phyloP scores from a whole-genome alignment of 2,797 vertebrate genomes.

The Gymnoscopelus microlampas region DNA sequence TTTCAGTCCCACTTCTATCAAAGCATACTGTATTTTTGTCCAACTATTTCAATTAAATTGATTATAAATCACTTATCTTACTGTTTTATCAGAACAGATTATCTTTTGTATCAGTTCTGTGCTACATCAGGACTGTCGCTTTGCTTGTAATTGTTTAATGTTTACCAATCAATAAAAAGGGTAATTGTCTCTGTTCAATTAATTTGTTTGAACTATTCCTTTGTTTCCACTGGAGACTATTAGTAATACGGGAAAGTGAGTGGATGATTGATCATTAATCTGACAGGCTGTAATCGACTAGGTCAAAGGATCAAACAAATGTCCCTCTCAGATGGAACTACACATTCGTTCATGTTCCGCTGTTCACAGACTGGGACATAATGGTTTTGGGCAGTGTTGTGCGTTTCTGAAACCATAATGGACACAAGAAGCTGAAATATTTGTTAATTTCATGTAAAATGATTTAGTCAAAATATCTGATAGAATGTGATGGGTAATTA shows the following conservation, averaged over 20 bases:
- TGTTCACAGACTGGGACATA: not conserved
- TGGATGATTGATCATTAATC: slow-evolving; percentile 43
- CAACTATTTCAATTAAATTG: slow-evolving; percentile 40
- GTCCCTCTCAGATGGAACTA: too few species aligned
- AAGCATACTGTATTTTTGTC: slow-evolving; percentile 26
- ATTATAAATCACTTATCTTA: slow-evolving; percentile 7
- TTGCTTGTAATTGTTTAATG: slow-evolving; percentile 52
- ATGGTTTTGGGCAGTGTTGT: not conserved
- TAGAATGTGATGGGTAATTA: slow-evolving; percentile 63
- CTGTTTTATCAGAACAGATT: slow-evolving; percentile 22
- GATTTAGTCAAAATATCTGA: not conserved
- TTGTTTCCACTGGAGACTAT: slow-evolving; percentile 2
- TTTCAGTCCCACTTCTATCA: slow-evolving; percentile 46
- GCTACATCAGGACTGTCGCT: slow-evolving; percentile 19
- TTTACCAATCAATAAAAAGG: slow-evolving; percentile 70
- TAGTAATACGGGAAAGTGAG: not conserved
- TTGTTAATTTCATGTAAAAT: not conserved
- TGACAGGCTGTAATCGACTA: slow-evolving; percentile 44
- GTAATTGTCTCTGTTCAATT: slow-evolving; percentile 25
- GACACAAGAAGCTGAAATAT: not conserved
- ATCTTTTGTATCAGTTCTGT: slow-evolving; percentile 38
- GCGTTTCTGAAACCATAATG: not conserved
- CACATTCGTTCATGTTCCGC: too few species aligned
- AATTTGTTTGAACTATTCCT: not conserved
- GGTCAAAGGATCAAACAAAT: too few species aligned